Evolutionary conservation across 2,888 invertebrate species (phyloP), one percentile per base, ranked within the genome.

Genomic region (Eurytoma adleriae): DNA sequence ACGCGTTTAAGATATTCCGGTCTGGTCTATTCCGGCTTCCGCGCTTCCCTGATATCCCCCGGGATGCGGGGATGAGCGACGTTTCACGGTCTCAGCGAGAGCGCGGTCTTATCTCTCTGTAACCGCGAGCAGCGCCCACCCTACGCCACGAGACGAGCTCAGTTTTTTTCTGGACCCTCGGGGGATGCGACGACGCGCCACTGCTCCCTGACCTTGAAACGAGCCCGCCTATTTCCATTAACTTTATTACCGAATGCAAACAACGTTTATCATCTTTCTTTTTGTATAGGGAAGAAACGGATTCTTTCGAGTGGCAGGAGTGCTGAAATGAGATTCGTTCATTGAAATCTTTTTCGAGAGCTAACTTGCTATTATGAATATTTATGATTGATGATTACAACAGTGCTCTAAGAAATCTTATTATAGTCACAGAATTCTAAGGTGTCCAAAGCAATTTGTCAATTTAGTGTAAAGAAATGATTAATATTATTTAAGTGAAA

Each of bases 31-130:
- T 83, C 82, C 84, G 86, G 86, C 85, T 86, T 84, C 84, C 54
- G 88, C 88, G 88, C 86, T 86, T 84, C 64, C 66, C 86, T 88
- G 88, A 89, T 90, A 89, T 88, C 89, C 89, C 89, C 67, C 48
- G 89, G 89, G 87, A 88, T 86, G 85, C 86, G 85, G 40, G 24
- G 18, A 54, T 1, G 84, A 78, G 83, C 50, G 80, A 83, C 82
- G 81, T 79, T 84, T 82, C 81, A 84, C 84, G 79, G 84, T 83
- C 84, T 83, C 85, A 80, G 80, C 70, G 73, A 81, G 82, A 84
- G 76, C 85, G 84, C 75, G 84, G 79, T 84, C 86, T 88, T 89
- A 88, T 89, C 89, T 89, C 79, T 76, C 78, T 77, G 79, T 74
- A 75, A 82, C 83, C 83, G 73, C 83, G 68, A 50, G 66, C 64